Conservation (phyloP, 1,140 invertebrate genomes). For the Trypoxylus dichotomus region DNA sequence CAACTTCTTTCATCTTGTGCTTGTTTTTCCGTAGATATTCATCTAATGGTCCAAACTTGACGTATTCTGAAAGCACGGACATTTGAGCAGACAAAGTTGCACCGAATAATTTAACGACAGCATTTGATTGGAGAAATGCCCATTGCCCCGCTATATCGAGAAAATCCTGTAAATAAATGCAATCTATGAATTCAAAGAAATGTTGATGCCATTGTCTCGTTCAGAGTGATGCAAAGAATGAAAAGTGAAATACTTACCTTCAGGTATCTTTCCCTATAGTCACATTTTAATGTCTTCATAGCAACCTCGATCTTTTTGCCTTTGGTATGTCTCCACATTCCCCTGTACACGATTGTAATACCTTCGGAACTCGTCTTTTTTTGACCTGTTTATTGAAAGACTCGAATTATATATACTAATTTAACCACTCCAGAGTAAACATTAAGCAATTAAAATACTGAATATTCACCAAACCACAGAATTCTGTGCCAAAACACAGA, state of each 20-base stretch:
- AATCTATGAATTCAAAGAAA: neutral
- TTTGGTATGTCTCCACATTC: conserved; percentile 68
- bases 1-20: conserved; percentile 63
- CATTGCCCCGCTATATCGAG: conserved; percentile 73
- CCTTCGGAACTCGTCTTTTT: conserved; percentile 62
- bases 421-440: no score
- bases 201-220: no score
- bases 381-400: conserved; percentile 55
- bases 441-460: no score
- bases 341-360: conserved; percentile 65
- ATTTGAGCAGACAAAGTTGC: conserved; percentile 70
- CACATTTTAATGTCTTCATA: conserved; percentile 73
- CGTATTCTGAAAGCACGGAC: conserved; percentile 80
- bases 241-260: conserved; percentile 53
- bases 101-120: conserved; percentile 75
- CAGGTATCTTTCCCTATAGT: conserved; percentile 59
- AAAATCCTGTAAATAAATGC: conserved; percentile 65
- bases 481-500: no score
- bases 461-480: no score
- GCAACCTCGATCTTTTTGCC: conserved; percentile 73
- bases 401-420: no score
- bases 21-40: conserved; percentile 65
- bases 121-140: conserved; percentile 71
- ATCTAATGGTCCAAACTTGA: conserved; percentile 76
- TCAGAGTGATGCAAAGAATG: no score